These are phyloP conservation scores for Cynocephalus volans DNA, from an alignment of 2,113 vertebrate species.

Conservation along the genomic window DNA sequence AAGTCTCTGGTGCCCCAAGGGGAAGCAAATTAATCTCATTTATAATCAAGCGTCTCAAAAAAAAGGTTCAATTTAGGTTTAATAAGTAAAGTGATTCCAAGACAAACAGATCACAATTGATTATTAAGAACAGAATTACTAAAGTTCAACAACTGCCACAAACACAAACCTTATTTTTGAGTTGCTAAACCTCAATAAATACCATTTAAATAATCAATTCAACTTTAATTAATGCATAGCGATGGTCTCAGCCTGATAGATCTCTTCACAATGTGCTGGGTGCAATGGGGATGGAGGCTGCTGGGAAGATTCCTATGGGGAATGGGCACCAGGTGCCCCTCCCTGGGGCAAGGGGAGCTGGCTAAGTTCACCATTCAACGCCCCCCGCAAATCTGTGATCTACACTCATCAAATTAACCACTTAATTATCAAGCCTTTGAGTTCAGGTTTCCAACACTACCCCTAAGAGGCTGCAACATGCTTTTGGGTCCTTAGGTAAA, in stretches of 20 bases:
- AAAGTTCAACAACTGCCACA: conserved; percentile 80
- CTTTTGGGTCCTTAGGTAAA: neutral
- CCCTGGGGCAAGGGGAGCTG: neutral
- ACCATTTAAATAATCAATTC: conserved; percentile 88
- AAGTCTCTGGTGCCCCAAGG: conserved; percentile 58
- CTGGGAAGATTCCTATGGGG: neutral
- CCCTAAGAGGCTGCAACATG: neutral
- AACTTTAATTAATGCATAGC: conserved; percentile 84
- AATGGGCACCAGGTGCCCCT: neutral
- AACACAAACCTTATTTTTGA: conserved; percentile 75
- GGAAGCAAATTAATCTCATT: conserved; percentile 72
- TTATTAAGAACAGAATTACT: conserved; percentile 88
- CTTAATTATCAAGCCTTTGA: neutral
- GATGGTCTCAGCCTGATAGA: conserved; percentile 71
- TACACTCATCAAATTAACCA: neutral
- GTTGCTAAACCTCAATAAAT: conserved; percentile 86
- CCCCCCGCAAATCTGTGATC: neutral
- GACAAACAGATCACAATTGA: conserved; percentile 89
- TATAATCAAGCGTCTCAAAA: conserved; percentile 86
- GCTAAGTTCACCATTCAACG: neutral
- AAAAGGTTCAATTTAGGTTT: conserved; percentile 87
- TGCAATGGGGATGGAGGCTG: neutral
- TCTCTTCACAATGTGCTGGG: conserved; percentile 45
- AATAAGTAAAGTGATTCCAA: conserved; percentile 89
- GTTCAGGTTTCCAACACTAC: neutral